Percentiles rank a stretch among this genome's conserved stretches.
Conservation (phyloP, 2,888 invertebrate species). For the Lepidochitona cinerea region DNA sequence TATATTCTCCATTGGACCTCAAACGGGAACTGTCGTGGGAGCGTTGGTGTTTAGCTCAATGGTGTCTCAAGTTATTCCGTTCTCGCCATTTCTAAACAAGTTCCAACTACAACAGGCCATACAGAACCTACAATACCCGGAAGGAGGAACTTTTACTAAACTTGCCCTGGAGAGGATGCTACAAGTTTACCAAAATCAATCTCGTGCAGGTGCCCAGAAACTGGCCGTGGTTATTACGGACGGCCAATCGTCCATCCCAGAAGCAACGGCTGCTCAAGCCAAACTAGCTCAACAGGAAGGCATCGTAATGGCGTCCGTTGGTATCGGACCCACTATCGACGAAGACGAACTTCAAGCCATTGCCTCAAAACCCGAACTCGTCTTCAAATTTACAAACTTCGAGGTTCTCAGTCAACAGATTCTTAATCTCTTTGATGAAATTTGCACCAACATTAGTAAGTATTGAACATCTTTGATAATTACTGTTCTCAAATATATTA, state of each 20-base stretch:
- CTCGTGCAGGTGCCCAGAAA: constrained; percentile 17
- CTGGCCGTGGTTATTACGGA: constrained; percentile 39
- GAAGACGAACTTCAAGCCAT: constrained; percentile 26
- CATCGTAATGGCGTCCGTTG: constrained; percentile 34
- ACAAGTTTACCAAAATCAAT: background rate
- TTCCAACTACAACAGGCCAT: background rate
- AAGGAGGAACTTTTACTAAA: constrained; percentile 24
- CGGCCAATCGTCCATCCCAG: constrained; percentile 29
- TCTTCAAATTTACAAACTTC: background rate
- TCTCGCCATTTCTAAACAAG: background rate
- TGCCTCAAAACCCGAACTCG: constrained; percentile 21
- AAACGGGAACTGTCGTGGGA: background rate
- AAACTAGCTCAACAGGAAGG: constrained; percentile 16
- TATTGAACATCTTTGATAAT: background rate
- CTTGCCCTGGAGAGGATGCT: constrained; percentile 23
- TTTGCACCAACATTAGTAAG: constrained; percentile 3
- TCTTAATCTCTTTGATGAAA: background rate
- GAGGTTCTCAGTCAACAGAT: background rate
- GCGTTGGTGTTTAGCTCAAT: background rate
- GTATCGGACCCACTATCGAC: constrained; percentile 26
- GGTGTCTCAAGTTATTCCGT: background rate
- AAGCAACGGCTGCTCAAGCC: constrained; percentile 29
- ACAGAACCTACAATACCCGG: background rate
- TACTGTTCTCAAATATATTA: background rate
- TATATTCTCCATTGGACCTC: background rate